A percentile compares a stretch with the other conserved stretches of the same genome.
Conservation (phyloP, 2,113 vertebrate species). For the Corythoichthys haematopterus region DNA sequence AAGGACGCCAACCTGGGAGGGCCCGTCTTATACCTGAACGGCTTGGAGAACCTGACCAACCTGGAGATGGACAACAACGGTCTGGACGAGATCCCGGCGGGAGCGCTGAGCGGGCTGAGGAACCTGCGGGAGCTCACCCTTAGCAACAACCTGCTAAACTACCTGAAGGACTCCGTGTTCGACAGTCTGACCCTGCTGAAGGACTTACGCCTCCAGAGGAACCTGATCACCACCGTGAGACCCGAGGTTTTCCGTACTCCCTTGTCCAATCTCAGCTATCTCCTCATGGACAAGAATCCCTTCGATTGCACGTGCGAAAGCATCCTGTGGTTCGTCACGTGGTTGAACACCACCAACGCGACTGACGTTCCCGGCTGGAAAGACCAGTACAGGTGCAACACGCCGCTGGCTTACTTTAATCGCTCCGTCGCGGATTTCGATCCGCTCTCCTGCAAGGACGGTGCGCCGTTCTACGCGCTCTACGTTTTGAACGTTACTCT, state of each 20-base stretch:
- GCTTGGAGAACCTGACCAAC: constrained; percentile 59
- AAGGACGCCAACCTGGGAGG: constrained; percentile 83
- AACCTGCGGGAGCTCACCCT: constrained; percentile 75
- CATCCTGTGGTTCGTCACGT: constrained; percentile 86
- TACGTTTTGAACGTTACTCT: constrained; percentile 71
- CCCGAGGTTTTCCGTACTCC: constrained; percentile 75
- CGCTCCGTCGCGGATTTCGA: constrained; percentile 77
- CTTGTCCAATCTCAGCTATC: constrained; percentile 72
- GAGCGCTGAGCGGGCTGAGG: constrained; percentile 72
- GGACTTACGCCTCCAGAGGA: constrained; percentile 81
- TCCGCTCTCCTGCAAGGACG: constrained; percentile 82
- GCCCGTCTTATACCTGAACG: constrained; percentile 81
- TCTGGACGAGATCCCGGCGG: constrained; percentile 85
- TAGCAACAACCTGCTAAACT: constrained; percentile 80
- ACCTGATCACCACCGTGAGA: constrained; percentile 84
- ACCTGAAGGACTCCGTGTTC: constrained; percentile 77
- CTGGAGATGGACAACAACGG: constrained; percentile 86
- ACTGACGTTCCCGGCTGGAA: constrained; percentile 65
- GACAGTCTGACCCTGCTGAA: constrained; percentile 74
- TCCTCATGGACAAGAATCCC: constrained; percentile 84
- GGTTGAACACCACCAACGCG: constrained; percentile 79
- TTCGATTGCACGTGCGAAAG: constrained; percentile 97
- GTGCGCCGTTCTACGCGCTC: constrained; percentile 79
- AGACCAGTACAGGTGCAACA: constrained; percentile 84
- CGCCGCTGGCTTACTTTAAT: constrained; percentile 82